phyloP scores from a whole-genome alignment of 2,113 vertebrate genomes.

The Lichenostomus cassidix region DNA sequence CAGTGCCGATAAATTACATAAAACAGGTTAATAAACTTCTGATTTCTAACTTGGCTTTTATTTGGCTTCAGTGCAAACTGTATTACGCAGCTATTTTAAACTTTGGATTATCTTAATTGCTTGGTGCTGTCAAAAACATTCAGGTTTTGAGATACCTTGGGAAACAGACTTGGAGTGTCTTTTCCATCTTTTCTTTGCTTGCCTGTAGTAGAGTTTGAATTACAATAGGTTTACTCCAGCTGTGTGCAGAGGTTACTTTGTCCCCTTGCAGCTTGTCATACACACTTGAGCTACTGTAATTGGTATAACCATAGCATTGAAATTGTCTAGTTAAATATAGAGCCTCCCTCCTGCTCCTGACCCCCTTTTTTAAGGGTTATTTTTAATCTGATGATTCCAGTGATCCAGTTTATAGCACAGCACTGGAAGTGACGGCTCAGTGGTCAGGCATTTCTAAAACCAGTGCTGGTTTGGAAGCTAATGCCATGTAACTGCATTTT shows the following conservation, averaged over 20 bases:
- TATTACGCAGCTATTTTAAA: neutral
- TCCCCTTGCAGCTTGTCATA: neutral
- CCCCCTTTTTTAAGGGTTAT: constrained; percentile 52
- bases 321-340: constrained; percentile 49
- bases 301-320: neutral
- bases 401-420: constrained; percentile 28
- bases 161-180: neutral
- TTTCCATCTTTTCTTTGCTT: neutral
- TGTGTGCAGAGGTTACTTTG: neutral
- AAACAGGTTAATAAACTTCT: neutral
- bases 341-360: constrained; percentile 8
- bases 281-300: neutral
- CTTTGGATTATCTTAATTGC: neutral
- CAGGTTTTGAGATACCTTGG: neutral
- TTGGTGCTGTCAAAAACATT: neutral
- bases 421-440: neutral
- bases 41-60: neutral
- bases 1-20: neutral
- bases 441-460: neutral
- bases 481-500: neutral
- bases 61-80: neutral
- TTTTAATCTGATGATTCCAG: constrained; percentile 55
- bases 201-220: neutral
- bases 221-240: neutral
- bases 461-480: neutral